Evolutionary conservation across 2,888 invertebrate species (phyloP).

Genomic region (Cephus spinipes): DNA sequence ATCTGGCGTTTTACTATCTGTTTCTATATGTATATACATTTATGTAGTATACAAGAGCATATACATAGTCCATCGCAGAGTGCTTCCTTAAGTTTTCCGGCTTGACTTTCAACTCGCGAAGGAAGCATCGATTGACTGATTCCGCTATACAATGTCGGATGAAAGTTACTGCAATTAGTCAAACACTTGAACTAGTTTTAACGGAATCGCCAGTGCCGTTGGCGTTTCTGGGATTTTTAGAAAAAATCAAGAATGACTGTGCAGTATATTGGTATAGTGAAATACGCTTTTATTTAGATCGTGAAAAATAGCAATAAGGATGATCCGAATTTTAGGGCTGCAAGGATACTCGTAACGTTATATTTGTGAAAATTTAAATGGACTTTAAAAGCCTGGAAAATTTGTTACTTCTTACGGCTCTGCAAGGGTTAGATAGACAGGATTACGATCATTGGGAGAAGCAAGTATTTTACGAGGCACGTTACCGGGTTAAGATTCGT

Average conservation of each 20-base stretch:
- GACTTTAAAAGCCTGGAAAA: neutral
- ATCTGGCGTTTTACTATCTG: neutral
- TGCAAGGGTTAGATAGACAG: neutral
- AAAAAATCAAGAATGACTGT: neutral
- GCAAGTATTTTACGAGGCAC: neutral
- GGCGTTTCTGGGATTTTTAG: neutral
- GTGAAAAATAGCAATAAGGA: neutral
- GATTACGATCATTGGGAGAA: neutral
- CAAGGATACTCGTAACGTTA: neutral
- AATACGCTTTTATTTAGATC: slow-evolving; percentile 5
- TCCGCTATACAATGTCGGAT: slow-evolving; percentile 19
- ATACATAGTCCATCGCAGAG: neutral
- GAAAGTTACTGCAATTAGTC: slow-evolving; percentile 58
- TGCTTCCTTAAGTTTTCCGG: slow-evolving; percentile 12
- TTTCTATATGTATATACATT: neutral
- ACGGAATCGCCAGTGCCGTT: slow-evolving; percentile 43
- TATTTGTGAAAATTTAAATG: neutral
- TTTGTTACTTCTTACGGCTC: neutral
- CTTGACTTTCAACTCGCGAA: neutral
- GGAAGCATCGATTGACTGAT: neutral
- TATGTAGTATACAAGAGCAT: neutral
- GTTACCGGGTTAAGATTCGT: neutral
- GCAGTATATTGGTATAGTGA: neutral
- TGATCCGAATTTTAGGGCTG: neutral
- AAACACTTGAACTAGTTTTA: slow-evolving; percentile 55